Percentiles rank a stretch among this genome's conserved stretches.
phyloP scores from a whole-genome alignment of 2,888 invertebrate species.

The Lasioglossum calceatum region DNA sequence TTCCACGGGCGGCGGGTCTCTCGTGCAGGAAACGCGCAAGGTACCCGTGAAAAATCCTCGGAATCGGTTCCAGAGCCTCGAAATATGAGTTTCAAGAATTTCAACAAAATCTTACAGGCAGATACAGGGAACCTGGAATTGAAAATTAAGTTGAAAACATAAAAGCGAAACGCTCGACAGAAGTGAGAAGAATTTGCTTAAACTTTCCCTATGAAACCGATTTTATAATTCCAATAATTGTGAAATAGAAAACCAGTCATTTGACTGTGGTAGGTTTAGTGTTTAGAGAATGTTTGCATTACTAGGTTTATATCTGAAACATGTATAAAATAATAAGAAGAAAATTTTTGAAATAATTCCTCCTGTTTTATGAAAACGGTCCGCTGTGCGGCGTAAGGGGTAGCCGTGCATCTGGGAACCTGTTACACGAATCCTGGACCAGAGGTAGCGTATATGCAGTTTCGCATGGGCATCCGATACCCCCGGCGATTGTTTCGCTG shows the following conservation, averaged over 20 bases:
- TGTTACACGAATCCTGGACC: conserved; percentile 7
- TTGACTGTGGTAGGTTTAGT: too few relatives aligned
- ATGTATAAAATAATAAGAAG: too few relatives aligned
- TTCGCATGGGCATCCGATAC: conserved; percentile 1
- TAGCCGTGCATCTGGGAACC: background rate
- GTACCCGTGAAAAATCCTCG: conserved; percentile 36
- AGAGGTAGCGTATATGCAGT: background rate
- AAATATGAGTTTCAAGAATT: background rate
- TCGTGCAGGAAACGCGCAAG: conserved; percentile 50
- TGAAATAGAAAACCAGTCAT: too few relatives aligned
- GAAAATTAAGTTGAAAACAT: background rate
- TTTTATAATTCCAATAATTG: too few relatives aligned
- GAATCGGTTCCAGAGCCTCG: conserved; percentile 19
- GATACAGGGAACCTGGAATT: background rate
- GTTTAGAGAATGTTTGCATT: too few relatives aligned
- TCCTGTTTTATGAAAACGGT: background rate
- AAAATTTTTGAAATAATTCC: background rate
- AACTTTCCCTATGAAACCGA: too few relatives aligned
- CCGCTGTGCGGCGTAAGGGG: background rate
- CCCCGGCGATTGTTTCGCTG: background rate
- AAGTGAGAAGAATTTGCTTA: too few relatives aligned
- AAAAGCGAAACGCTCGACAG: too few relatives aligned
- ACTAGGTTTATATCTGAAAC: too few relatives aligned
- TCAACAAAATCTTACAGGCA: background rate
- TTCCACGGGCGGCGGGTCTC: conserved; percentile 3